Evolutionary conservation across 2,797 vertebrate genomes (phyloP).

Genomic region (Darevskia mixta): DNA sequence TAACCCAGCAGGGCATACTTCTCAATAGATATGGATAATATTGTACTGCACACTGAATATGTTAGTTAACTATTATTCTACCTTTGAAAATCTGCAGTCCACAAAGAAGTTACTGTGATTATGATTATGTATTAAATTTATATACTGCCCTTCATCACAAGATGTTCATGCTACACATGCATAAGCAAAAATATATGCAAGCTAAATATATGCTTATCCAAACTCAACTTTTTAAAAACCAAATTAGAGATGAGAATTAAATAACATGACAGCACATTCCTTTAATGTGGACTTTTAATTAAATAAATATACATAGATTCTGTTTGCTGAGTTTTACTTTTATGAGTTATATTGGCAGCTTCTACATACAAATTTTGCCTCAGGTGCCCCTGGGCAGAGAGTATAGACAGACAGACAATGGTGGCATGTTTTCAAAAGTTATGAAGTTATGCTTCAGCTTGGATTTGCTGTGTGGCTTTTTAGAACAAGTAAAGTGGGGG

Average conservation of each 20-base stretch:
- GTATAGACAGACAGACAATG: no score
- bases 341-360: neutral
- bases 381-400: neutral
- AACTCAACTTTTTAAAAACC: neutral
- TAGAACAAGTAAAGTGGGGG: neutral
- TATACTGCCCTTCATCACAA: no score
- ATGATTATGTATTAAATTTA: no score
- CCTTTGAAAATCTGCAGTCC: neutral
- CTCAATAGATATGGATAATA: neutral
- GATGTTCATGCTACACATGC: neutral
- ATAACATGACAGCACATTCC: neutral
- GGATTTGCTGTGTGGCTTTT: neutral
- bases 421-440: no score
- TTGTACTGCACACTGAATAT: neutral
- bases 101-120: neutral
- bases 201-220: conserved; percentile 7
- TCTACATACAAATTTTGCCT: neutral
- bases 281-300: neutral
- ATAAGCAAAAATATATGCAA: neutral
- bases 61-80: neutral
- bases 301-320: neutral
- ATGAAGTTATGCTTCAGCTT: neutral
- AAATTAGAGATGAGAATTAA: neutral
- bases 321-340: neutral
- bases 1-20: neutral